Conservation (phyloP, 2,888 invertebrate species). For the Heliconius charithonia region DNA sequence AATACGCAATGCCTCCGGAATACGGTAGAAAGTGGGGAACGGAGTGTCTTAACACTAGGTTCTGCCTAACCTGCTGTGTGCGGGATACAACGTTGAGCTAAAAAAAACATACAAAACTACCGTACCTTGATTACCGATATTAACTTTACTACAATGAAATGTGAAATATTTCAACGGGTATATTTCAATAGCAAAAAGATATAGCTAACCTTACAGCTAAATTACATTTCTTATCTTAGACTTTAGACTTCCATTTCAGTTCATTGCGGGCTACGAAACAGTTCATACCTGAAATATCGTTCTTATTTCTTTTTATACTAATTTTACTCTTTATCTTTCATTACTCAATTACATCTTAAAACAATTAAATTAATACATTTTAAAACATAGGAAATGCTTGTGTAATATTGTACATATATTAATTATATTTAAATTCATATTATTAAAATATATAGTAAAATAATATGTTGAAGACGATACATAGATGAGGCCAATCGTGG, state of each 20-base stretch:
- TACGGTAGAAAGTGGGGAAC: too few species aligned
- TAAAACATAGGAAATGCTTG: neutral
- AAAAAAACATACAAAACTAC: neutral
- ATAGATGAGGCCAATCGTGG: too few species aligned
- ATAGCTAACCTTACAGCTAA: neutral
- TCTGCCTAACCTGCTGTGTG: too few species aligned
- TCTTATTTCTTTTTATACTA: neutral
- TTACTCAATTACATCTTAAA: neutral
- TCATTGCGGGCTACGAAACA: neutral
- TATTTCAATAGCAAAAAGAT: neutral
- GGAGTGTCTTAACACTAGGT: too few species aligned
- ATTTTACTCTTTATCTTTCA: neutral
- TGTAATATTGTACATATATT: too few species aligned
- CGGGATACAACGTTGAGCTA: too few species aligned
- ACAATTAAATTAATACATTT: neutral
- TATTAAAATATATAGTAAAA: too few species aligned
- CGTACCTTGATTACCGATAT: neutral
- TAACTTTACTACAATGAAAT: neutral
- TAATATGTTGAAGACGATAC: too few species aligned
- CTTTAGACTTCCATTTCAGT: neutral
- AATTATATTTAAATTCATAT: too few species aligned
- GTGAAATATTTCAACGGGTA: neutral
- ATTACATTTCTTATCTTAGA: slow-evolving; percentile 1
- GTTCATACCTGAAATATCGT: neutral
- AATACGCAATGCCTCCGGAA: too few species aligned